These are phyloP conservation scores for Herpetotheres cachinnans DNA, from an alignment of 2,113 vertebrate genomes.

Conservation along the genomic window DNA sequence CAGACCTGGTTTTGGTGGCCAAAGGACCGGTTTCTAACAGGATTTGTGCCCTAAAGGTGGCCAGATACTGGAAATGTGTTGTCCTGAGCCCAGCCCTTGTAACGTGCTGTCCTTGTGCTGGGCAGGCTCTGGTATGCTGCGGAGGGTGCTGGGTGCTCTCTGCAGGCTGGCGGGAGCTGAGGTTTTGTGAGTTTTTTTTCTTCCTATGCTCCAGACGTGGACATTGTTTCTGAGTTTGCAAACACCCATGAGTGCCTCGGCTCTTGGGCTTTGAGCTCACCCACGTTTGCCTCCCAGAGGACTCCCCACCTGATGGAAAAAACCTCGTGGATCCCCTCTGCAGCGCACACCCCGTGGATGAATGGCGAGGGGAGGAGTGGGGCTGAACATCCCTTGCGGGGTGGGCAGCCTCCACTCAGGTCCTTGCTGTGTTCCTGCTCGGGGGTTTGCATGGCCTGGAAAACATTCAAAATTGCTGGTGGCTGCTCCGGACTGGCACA, in stretches of 20 bases:
- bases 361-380: not conserved
- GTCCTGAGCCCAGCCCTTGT: not conserved
- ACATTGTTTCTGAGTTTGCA: not conserved
- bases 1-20: not conserved
- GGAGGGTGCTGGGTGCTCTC: not conserved
- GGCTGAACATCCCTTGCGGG: not conserved
- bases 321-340: not conserved
- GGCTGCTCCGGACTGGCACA: not conserved
- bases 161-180: not conserved
- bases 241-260: not conserved
- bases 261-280: not conserved
- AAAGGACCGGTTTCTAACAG: not conserved
- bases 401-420: not conserved
- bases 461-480: fast-evolving
- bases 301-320: not conserved
- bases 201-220: not conserved
- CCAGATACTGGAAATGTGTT: not conserved
- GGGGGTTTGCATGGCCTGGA: not conserved
- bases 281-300: fast-evolving
- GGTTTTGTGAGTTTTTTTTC: not conserved
- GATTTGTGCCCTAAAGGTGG: not conserved
- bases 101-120: not conserved
- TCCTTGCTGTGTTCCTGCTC: not conserved
- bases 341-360: fast-evolving
- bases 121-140: not conserved